Percentiles rank a stretch among this genome's conserved stretches.
phyloP scores from a whole-genome alignment of 2,113 vertebrate species.

The Anthoscopus minutus region DNA sequence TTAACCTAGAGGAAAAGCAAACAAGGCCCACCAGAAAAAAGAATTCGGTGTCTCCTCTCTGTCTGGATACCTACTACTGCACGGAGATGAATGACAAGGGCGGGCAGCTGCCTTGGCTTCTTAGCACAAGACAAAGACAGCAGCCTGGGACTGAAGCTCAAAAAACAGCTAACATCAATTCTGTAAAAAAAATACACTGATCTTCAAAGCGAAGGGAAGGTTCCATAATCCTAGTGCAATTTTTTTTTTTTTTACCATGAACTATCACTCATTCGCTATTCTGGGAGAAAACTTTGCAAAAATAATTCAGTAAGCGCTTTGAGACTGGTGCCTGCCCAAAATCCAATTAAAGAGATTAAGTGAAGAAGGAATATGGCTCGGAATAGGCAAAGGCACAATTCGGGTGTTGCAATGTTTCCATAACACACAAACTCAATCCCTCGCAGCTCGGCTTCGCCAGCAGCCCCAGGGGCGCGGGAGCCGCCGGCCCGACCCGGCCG shows the following conservation, averaged over 20 bases:
- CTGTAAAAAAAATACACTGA: not conserved
- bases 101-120: not conserved
- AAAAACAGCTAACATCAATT: not conserved
- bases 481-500: not conserved
- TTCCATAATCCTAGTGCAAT: not conserved
- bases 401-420: rapidly evolving
- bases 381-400: too few species aligned
- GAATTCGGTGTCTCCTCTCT: not conserved
- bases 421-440: rapidly evolving
- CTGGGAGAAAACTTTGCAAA: not conserved
- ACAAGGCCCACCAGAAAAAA: not conserved
- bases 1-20: not conserved
- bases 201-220: not conserved
- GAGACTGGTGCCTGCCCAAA: not conserved
- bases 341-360: not conserved
- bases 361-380: not conserved
- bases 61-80: not conserved
- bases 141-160: not conserved
- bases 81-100: rapidly evolving
- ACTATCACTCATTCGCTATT: rapidly evolving
- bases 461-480: rapidly evolving
- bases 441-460: rapidly evolving
- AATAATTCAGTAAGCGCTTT: not conserved
- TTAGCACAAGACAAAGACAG: not conserved
- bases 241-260: not conserved